Evolutionary conservation across 1,140 invertebrate species (phyloP), one percentile per base, ranked within the genome.

Genomic region (Cephus cinctus): DNA sequence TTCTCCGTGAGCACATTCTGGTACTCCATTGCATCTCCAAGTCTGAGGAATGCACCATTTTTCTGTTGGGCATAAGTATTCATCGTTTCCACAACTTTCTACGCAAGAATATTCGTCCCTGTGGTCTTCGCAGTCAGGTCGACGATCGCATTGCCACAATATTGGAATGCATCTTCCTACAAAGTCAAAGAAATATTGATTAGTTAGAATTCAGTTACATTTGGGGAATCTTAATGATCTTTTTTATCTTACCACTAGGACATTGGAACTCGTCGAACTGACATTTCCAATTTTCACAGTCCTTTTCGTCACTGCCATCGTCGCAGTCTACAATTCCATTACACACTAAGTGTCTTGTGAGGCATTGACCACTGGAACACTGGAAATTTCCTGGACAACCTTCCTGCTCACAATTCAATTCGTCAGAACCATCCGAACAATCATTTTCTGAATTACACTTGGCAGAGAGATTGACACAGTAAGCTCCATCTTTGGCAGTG

Each of bases 281-380:
- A 48, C 83, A 85, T 14, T 70, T 65, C 82, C 83, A 84, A 1
- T 67, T 49, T 8, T 73, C 69, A 56, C 87, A 89, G 54, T 81
- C 74, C 4, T 59, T 58, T 77, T 91, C 88, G 67, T 90, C 88
- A 50, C 80, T 85, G 4, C 80, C 79, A 60, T 90, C 88, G 30
- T 79, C 78, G 61, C 88, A 91, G 52, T 87, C 83, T 0, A 74
- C 64, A 38, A 86, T 85, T 21, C 84, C 82, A 72, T 92, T 87
- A 69, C 89, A 93, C 6, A 88, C 84, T 16, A 87, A 74, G 54
- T 84, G 76, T 46, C 83, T 67, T 50, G 80, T 83, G 12, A 92
- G 80, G 60, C 89, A 92, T 57, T 85, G 81, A 11, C 87, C 86
- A 68, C 79, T 86, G 3, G 69, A 64, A 62, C 88, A 91, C 59